A percentile compares a stretch with the other conserved stretches of the same genome.
phyloP scores from a whole-genome alignment of 2,888 invertebrate species.

The Hemithea aestivaria region DNA sequence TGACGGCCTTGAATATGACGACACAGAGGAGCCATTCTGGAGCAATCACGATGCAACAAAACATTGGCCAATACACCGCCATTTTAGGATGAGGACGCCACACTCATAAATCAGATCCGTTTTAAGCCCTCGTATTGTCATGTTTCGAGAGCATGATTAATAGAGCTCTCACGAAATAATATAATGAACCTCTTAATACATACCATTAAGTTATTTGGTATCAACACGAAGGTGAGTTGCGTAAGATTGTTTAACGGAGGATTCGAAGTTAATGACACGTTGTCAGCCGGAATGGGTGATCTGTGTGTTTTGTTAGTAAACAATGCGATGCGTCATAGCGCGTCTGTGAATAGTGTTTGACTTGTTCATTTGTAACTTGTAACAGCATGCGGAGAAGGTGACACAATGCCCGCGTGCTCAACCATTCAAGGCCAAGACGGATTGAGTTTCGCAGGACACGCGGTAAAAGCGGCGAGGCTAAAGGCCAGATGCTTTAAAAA shows the following conservation, averaged over 20 bases:
- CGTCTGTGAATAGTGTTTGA: slow-evolving; percentile 20
- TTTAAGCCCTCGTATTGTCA: slow-evolving; percentile 39
- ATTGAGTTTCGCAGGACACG: slow-evolving; percentile 12
- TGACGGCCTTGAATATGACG: slow-evolving; percentile 52
- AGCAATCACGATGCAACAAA: slow-evolving; percentile 39
- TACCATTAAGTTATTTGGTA: slow-evolving; percentile 16
- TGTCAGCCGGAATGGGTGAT: slow-evolving; percentile 8
- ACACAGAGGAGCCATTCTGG: slow-evolving; percentile 40
- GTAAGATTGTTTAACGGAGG: slow-evolving; percentile 22
- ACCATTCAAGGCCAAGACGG: slow-evolving; percentile 13
- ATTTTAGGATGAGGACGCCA: slow-evolving; percentile 35
- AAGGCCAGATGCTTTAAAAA: slow-evolving; percentile 36
- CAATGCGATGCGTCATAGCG: slow-evolving; percentile 26
- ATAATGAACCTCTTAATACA: slow-evolving; percentile 23
- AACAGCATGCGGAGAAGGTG: slow-evolving; percentile 11
- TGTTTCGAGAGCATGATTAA: slow-evolving; percentile 38
- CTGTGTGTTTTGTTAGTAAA: slow-evolving; percentile 25
- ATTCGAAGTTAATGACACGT: slow-evolving; percentile 19
- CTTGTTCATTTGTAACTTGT: slow-evolving; percentile 21
- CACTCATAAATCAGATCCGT: slow-evolving; percentile 49
- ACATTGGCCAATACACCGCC: slow-evolving; percentile 40
- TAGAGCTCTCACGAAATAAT: slow-evolving; percentile 28
- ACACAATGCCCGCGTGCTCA: slow-evolving; percentile 9
- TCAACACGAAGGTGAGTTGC: slow-evolving; percentile 24
- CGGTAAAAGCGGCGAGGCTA: slow-evolving; percentile 31